Conservation (phyloP, 2,888 invertebrate species). For the Cordilura impudica region DNA sequence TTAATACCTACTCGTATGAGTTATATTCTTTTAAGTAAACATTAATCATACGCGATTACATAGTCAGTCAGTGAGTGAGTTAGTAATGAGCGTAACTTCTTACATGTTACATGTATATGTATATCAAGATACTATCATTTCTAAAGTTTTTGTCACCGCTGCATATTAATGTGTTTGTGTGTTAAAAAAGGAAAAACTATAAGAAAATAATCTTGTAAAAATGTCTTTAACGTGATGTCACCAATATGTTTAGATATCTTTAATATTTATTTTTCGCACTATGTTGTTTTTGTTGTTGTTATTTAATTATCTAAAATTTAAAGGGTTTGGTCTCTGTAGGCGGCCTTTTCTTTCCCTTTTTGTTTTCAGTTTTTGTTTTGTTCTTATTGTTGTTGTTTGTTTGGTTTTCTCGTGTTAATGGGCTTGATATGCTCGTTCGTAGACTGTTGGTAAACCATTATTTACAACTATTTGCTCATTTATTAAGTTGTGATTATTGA, state of each 20-base stretch:
- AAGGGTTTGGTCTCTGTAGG: constrained; percentile 7
- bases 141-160: not conserved
- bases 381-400: not conserved
- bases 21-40: too few species aligned
- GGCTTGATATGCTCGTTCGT: not conserved
- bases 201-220: not conserved
- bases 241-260: not conserved
- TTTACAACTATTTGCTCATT: constrained; percentile 31
- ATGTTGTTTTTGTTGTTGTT: not conserved
- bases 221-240: constrained; percentile 15
- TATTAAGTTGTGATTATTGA: constrained; percentile 39
- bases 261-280: not conserved
- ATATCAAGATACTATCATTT: too few species aligned
- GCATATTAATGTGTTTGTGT: too few species aligned
- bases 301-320: not conserved
- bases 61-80: too few species aligned
- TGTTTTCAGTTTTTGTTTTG: not conserved
- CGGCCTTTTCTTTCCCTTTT: not conserved
- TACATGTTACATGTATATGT: too few species aligned
- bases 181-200: not conserved
- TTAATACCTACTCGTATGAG: too few species aligned
- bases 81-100: too few species aligned
- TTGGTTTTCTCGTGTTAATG: not conserved
- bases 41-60: too few species aligned
- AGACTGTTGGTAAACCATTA: not conserved